These are phyloP conservation scores for Solen grandis DNA, from an alignment of 1,140 invertebrate species.

Conservation along the genomic window DNA sequence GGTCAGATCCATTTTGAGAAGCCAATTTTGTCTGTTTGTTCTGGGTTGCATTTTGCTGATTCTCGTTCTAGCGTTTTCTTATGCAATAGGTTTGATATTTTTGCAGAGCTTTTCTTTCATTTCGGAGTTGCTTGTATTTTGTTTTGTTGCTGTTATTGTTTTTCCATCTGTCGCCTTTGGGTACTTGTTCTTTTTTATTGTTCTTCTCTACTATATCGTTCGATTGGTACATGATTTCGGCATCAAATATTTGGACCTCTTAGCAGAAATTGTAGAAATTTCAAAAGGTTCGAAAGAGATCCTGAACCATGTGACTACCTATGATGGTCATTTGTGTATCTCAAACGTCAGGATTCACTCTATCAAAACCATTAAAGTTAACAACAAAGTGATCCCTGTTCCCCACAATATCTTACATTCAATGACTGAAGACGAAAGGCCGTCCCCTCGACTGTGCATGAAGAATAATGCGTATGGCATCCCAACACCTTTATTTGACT, in stretches of 20 bases:
- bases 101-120: conserved; percentile 31
- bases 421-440: background rate
- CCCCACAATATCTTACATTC: no score
- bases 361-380: conserved; percentile 11
- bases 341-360: conserved; percentile 1
- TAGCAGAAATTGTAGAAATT: conserved; percentile 22
- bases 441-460: background rate
- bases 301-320: background rate
- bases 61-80: no score
- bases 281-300: background rate
- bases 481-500: no score
- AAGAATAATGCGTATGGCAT: no score
- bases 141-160: conserved; percentile 40
- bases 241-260: conserved; percentile 26
- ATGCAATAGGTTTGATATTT: conserved; percentile 31
- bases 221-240: conserved; percentile 16
- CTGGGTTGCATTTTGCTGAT: no score
- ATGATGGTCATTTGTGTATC: conserved; percentile 21
- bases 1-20: background rate
- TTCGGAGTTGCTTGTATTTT: conserved; percentile 11
- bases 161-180: conserved; percentile 39
- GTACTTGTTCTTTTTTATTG: conserved; percentile 33
- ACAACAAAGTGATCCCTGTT: no score
- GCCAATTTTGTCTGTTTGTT: background rate
- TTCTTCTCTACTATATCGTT: conserved; percentile 36